phyloP scores from a whole-genome alignment of 2,113 vertebrate genomes.

The Orcinus orca region DNA sequence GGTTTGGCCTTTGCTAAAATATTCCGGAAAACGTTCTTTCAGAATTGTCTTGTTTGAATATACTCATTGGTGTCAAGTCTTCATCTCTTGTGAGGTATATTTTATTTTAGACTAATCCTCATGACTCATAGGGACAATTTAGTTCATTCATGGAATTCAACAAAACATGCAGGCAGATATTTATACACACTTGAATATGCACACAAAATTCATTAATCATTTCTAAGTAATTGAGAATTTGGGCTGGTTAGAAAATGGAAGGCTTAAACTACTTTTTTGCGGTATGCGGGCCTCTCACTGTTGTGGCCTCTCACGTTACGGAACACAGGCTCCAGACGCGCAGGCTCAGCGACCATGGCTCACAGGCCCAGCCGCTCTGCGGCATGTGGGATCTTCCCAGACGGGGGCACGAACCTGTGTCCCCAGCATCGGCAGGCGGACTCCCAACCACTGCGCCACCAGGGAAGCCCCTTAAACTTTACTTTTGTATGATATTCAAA shows the following conservation, averaged over 20 bases:
- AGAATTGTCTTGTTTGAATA: background rate
- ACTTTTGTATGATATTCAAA: background rate
- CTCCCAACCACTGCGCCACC: too few species aligned
- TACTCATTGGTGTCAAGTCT: background rate
- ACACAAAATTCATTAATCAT: background rate
- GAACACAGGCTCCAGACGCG: too few species aligned
- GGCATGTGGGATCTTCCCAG: too few species aligned
- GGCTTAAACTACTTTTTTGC: background rate
- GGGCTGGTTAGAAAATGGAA: background rate
- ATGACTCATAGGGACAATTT: background rate
- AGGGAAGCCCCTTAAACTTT: background rate
- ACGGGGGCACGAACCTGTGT: too few species aligned
- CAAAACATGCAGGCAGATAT: background rate
- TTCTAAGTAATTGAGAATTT: background rate
- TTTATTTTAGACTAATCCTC: slow-evolving; percentile 15
- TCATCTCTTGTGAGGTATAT: background rate
- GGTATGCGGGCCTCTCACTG: too few species aligned
- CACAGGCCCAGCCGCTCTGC: too few species aligned
- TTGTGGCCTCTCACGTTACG: too few species aligned
- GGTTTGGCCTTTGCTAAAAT: background rate
- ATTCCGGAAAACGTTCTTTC: background rate
- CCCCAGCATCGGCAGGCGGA: too few species aligned
- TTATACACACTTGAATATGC: background rate
- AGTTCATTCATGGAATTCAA: background rate
- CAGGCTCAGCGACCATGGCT: too few species aligned